Conservation (phyloP, 2,113 vertebrate genomes). For the Meriones unguiculatus region DNA sequence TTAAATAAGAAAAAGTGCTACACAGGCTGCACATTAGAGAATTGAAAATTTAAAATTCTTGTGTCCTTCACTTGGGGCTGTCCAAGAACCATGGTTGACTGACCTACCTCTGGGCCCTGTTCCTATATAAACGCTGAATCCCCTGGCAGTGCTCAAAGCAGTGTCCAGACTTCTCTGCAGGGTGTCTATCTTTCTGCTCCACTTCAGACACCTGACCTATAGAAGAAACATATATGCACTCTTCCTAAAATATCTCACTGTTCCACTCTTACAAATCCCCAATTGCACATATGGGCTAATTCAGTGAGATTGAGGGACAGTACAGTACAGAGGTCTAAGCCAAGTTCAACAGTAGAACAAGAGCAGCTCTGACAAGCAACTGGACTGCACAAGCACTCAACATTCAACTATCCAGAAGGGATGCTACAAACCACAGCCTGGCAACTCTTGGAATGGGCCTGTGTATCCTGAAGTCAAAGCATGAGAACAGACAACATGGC, state of each 20-base stretch:
- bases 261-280: background rate
- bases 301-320: background rate
- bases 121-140: background rate
- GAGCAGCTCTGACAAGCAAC: background rate
- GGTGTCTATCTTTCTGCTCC: background rate
- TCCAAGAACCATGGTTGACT: background rate
- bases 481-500: background rate
- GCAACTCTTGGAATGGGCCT: rapidly evolving
- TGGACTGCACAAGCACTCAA: background rate
- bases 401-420: background rate
- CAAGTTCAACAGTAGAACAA: background rate
- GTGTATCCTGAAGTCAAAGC: background rate
- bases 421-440: background rate
- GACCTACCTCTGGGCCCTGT: no score
- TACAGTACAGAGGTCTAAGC: background rate
- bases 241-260: background rate
- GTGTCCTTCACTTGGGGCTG: background rate
- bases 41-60: constrained; percentile 22
- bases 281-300: background rate
- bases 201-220: background rate
- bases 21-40: background rate
- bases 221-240: background rate
- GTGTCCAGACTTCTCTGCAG: background rate
- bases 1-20: background rate
- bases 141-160: background rate